A percentile compares a stretch with the other conserved stretches of the same genome.
Evolutionary conservation across 2,113 vertebrate species (phyloP).

Genomic region (Rhinopithecus roxellana): DNA sequence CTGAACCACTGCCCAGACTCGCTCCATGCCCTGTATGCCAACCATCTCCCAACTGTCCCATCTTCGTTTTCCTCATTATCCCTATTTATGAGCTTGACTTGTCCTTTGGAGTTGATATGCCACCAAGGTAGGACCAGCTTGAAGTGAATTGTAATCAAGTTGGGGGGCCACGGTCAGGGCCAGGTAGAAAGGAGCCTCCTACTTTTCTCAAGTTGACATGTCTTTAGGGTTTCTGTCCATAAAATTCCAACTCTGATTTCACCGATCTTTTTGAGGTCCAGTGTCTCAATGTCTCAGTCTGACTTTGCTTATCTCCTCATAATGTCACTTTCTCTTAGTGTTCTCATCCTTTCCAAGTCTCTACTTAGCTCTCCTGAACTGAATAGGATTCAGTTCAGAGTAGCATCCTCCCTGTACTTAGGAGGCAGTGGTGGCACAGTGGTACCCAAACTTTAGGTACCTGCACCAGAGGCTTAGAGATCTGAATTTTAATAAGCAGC

Average conservation of each 20-base stretch:
- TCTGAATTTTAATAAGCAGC: background rate
- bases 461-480: background rate
- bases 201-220: background rate
- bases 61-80: slow-evolving; percentile 27
- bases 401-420: background rate
- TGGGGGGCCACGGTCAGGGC: background rate
- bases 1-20: background rate
- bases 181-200: background rate
- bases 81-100: slow-evolving; percentile 10
- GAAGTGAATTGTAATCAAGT: background rate
- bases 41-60: background rate
- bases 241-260: background rate
- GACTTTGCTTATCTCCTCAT: background rate
- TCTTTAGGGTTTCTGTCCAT: background rate
- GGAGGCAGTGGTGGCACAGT: background rate
- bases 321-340: background rate
- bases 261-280: background rate
- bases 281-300: background rate
- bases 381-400: background rate
- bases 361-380: background rate
- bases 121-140: background rate
- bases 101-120: background rate
- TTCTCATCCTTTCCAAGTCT: background rate
- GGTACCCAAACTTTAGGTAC: background rate
- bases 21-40: background rate